Percentiles rank a stretch among this genome's conserved stretches.
These are phyloP conservation scores for Muntiacus muntjak DNA, from an alignment of 2,113 vertebrate species.

Conservation along the genomic window DNA sequence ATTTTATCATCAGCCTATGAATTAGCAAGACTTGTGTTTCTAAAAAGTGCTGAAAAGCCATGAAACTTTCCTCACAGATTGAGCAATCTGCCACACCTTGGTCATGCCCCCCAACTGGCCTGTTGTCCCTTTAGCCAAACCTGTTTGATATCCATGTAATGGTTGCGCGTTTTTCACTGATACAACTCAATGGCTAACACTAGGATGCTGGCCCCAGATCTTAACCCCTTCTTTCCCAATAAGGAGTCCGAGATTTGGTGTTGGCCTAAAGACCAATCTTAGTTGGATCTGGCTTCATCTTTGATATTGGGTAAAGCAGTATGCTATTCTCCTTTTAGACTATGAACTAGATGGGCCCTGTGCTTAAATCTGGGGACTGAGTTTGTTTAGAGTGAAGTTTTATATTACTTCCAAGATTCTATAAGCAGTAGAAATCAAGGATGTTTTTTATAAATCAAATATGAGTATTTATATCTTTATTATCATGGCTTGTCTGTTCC, in stretches of 20 bases:
- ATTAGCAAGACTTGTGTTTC: conserved; percentile 24
- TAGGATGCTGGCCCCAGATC: background rate
- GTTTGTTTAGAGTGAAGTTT: background rate
- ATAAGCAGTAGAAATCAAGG: background rate
- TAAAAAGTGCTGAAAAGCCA: conserved; percentile 16
- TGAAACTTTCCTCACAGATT: background rate
- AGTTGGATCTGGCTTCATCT: background rate
- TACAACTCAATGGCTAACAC: background rate
- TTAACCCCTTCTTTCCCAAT: background rate
- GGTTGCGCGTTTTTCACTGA: background rate
- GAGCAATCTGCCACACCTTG: background rate
- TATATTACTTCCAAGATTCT: background rate
- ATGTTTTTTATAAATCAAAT: background rate
- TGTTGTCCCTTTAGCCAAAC: background rate
- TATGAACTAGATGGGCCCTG: background rate
- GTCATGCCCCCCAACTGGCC: background rate
- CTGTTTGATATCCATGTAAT: background rate
- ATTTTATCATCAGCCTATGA: conserved; percentile 20
- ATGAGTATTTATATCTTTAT: background rate
- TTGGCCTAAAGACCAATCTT: background rate
- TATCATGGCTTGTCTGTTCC: background rate
- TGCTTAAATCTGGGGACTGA: background rate
- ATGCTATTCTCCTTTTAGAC: background rate
- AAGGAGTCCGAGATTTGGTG: background rate
- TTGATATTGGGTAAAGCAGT: background rate